These are phyloP conservation scores for Heteractis magnifica DNA, from an alignment of 92 coral and sea anemone genomes.

Conservation along the genomic window DNA sequence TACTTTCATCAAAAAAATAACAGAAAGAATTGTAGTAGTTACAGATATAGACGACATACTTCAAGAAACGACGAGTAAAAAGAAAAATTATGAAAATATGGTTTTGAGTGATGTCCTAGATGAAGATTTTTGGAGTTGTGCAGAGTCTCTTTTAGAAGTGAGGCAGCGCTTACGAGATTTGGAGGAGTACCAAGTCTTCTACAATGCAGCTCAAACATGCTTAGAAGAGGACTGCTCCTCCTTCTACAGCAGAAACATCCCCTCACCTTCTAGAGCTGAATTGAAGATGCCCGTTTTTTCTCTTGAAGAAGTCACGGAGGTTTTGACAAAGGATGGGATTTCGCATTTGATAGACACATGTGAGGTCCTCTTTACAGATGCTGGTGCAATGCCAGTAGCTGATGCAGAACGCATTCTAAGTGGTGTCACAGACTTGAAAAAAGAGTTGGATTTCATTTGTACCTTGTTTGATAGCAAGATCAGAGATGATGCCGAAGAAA, in stretches of 20 bases:
- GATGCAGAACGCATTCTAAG: background rate
- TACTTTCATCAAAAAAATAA: background rate
- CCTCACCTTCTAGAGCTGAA: background rate
- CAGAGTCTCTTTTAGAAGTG: background rate
- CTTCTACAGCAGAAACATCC: too few relatives aligned
- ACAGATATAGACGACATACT: constrained; percentile 6
- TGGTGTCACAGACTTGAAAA: constrained; percentile 6
- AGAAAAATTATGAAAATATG: background rate
- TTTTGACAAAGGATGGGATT: background rate
- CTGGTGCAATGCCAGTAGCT: background rate
- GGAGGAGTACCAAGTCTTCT: constrained; percentile 1
- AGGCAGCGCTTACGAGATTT: background rate
- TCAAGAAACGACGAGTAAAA: background rate
- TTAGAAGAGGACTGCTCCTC: background rate
- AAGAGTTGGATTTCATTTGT: constrained; percentile 11
- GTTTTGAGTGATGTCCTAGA: background rate
- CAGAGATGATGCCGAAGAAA: background rate
- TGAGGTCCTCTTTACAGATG: background rate
- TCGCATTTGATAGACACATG: background rate
- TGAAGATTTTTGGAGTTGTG: background rate
- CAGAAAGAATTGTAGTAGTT: constrained; percentile 3
- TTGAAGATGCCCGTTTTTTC: background rate
- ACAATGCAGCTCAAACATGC: constrained; percentile 8
- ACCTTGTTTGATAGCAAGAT: background rate
- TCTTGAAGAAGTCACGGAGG: background rate